Percentiles rank a stretch among this genome's conserved stretches.
phyloP scores from a whole-genome alignment of 2,888 invertebrate genomes.

The Caenorhabditis panamensis region DNA sequence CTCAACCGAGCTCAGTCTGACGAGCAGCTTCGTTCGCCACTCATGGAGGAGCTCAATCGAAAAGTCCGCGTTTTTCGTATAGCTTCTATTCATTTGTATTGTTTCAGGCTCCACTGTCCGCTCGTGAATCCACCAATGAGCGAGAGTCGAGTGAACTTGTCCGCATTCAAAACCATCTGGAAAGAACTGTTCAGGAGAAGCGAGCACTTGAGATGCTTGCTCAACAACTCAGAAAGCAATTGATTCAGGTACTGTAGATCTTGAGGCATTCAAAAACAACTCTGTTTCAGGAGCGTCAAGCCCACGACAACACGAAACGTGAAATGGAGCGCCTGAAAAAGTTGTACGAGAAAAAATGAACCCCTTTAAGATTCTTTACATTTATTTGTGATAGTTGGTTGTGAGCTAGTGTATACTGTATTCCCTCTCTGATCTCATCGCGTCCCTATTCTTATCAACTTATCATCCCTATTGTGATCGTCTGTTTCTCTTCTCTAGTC shows the following conservation, averaged over 20 bases:
- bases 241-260: conserved; percentile 61
- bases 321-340: conserved; percentile 69
- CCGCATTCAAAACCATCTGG: conserved; percentile 59
- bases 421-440: conserved; percentile 6
- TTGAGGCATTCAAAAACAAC: background rate
- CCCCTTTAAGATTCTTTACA: background rate
- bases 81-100: background rate
- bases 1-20: conserved; percentile 70
- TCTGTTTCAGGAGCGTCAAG: conserved; percentile 64
- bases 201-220: conserved; percentile 66
- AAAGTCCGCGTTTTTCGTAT: conserved; percentile 20
- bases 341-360: conserved; percentile 62
- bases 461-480: conserved; percentile 49
- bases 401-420: conserved; percentile 44
- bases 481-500: conserved; percentile 24
- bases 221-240: conserved; percentile 67
- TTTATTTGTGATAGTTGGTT: conserved; percentile 46
- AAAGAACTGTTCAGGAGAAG: conserved; percentile 67
- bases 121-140: conserved; percentile 68
- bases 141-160: conserved; percentile 61
- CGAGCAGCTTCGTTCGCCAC: conserved; percentile 64
- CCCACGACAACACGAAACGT: conserved; percentile 68
- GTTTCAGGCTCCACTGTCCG: conserved; percentile 69
- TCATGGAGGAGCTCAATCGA: conserved; percentile 60
- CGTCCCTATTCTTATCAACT: conserved; percentile 27